Percentiles rank a stretch among this genome's conserved stretches.
Conservation (phyloP, 2,113 vertebrate genomes). For the Gymnorhina tibicen region DNA sequence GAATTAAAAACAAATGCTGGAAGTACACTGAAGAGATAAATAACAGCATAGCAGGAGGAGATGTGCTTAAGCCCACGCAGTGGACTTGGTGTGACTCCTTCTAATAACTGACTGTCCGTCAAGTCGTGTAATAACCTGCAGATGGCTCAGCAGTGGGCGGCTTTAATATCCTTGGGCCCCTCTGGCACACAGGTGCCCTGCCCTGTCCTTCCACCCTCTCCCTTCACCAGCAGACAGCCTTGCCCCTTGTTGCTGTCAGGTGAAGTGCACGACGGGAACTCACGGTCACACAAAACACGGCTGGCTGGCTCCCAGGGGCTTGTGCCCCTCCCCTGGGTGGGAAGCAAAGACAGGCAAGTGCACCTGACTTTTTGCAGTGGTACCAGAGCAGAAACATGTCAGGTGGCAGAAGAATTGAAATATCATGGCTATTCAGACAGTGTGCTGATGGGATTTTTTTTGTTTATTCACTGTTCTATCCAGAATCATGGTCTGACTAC, state of each 20-base stretch:
- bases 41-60: conserved; percentile 12
- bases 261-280: not conserved
- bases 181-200: not conserved
- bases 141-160: conserved; percentile 39
- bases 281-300: not conserved
- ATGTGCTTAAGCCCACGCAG: not conserved
- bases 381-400: not conserved
- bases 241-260: not conserved
- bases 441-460: not conserved
- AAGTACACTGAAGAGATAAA: not conserved
- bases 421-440: not conserved
- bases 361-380: not conserved
- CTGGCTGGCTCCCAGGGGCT: not conserved
- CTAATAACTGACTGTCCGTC: conserved; percentile 22
- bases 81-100: not conserved
- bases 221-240: not conserved
- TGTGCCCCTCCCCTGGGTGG: not conserved
- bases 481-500: not conserved
- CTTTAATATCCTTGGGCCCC: not conserved
- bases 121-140: conserved; percentile 21
- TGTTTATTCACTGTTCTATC: not conserved
- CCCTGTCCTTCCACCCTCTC: not conserved
- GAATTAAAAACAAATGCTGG: conserved; percentile 42
- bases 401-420: not conserved
- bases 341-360: accelerated